A percentile compares a stretch with the other conserved stretches of the same genome.
Evolutionary conservation across 2,113 vertebrate species (phyloP).

Genomic region (Neomonachus schauinslandi): DNA sequence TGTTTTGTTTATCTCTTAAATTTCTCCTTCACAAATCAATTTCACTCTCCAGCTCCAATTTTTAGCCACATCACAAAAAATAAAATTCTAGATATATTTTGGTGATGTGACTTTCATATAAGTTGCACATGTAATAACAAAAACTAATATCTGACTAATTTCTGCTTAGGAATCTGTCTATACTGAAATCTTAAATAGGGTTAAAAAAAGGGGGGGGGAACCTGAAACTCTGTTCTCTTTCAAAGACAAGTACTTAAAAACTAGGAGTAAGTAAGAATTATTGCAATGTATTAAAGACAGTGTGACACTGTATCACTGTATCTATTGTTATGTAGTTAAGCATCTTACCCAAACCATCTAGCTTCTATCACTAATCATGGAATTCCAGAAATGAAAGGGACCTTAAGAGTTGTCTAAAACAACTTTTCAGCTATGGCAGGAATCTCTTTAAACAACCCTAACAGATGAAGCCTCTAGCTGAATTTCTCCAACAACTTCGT

Average conservation of each 20-base stretch:
- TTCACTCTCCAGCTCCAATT: not conserved
- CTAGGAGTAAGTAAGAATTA: not conserved
- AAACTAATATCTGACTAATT: not conserved
- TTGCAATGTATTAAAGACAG: not conserved
- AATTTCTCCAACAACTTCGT: not conserved
- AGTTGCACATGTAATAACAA: not conserved
- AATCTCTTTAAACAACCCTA: not conserved
- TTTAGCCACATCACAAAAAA: not conserved
- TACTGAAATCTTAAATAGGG: not conserved
- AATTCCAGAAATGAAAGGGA: not conserved
- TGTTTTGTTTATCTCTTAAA: not conserved
- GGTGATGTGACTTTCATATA: not conserved
- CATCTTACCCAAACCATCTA: not conserved
- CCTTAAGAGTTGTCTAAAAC: not conserved
- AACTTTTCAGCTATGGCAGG: not conserved
- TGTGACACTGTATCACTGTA: not conserved
- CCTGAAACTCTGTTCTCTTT: not conserved
- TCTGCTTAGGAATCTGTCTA: not conserved
- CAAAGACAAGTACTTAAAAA: not conserved
- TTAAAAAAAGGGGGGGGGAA: not conserved
- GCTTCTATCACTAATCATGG: not conserved
- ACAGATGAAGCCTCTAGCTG: not conserved
- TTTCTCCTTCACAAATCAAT: not conserved
- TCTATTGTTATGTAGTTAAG: not conserved
- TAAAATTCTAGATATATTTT: not conserved